phyloP scores from a whole-genome alignment of 2,797 vertebrate species.

The Sebastes minor region DNA sequence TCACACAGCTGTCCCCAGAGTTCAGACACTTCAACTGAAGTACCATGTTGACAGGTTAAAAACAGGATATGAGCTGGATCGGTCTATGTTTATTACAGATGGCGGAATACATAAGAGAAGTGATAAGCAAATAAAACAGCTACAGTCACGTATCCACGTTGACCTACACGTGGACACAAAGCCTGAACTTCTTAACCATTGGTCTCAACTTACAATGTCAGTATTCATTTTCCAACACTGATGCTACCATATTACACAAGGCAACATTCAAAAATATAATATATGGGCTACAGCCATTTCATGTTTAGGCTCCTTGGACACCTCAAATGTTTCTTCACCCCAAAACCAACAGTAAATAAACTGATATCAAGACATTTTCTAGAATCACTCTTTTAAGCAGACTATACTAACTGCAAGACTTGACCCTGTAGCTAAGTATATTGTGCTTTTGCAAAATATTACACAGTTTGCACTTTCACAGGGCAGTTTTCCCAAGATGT shows the following conservation, averaged over 20 bases:
- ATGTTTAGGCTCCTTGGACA: background rate
- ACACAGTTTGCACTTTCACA: constrained; percentile 46
- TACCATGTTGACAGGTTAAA: constrained; percentile 82
- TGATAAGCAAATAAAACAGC: constrained; percentile 58
- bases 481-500: constrained; percentile 31
- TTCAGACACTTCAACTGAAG: constrained; percentile 71
- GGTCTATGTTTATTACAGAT: constrained; percentile 76
- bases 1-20: constrained; percentile 74
- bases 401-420: background rate
- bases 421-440: background rate
- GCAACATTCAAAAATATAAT: background rate
- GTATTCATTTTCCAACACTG: background rate
- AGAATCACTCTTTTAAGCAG: background rate
- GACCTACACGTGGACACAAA: background rate
- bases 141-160: constrained; percentile 59
- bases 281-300: background rate
- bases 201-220: background rate
- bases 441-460: constrained; percentile 33
- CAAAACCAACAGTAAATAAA: background rate
- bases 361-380: background rate
- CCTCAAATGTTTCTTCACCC: background rate
- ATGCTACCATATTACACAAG: background rate
- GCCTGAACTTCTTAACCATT: background rate
- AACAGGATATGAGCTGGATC: constrained; percentile 82
- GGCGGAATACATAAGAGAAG: constrained; percentile 69